Conservation (phyloP, 2,797 vertebrate genomes). For the Girardinus metallicus region DNA sequence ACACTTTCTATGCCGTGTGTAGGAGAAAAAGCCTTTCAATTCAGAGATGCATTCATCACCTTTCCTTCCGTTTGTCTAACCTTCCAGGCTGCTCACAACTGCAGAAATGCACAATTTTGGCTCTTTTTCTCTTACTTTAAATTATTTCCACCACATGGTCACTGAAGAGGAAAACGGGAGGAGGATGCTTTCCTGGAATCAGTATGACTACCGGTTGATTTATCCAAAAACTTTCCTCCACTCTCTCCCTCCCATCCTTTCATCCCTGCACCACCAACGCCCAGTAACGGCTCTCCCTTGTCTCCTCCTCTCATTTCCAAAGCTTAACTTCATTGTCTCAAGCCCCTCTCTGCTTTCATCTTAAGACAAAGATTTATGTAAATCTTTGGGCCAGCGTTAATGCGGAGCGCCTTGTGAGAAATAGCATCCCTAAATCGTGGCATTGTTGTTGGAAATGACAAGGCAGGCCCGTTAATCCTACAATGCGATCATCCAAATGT, state of each 20-base stretch:
- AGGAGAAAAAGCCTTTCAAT: conserved; percentile 50
- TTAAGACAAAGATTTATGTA: conserved; percentile 90
- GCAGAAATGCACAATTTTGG: conserved; percentile 43
- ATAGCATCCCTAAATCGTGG: conserved; percentile 85
- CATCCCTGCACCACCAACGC: conserved; percentile 52
- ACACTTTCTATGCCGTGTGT: conserved; percentile 8
- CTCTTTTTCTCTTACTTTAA: conserved; percentile 18
- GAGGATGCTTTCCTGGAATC: conserved; percentile 64
- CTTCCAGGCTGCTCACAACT: conserved; percentile 27
- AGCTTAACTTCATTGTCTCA: conserved; percentile 88
- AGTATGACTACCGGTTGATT: conserved; percentile 77
- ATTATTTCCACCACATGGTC: conserved; percentile 42
- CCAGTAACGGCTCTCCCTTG: conserved; percentile 59
- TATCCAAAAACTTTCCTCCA: conserved; percentile 65
- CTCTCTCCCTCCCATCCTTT: conserved; percentile 35
- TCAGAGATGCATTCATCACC: conserved; percentile 59
- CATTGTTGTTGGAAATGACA: conserved; percentile 88
- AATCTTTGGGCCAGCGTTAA: conserved; percentile 85
- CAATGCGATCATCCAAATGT: conserved; percentile 86
- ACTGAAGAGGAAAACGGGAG: conserved; percentile 34
- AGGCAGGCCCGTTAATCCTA: conserved; percentile 87
- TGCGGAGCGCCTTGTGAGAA: conserved; percentile 83
- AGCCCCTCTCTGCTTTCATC: conserved; percentile 82
- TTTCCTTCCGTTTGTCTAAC: conserved; percentile 47
- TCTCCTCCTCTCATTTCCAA: conserved; percentile 74